phyloP scores from a whole-genome alignment of 2,888 invertebrate species.

The Synanthedon andrenaeformis region DNA sequence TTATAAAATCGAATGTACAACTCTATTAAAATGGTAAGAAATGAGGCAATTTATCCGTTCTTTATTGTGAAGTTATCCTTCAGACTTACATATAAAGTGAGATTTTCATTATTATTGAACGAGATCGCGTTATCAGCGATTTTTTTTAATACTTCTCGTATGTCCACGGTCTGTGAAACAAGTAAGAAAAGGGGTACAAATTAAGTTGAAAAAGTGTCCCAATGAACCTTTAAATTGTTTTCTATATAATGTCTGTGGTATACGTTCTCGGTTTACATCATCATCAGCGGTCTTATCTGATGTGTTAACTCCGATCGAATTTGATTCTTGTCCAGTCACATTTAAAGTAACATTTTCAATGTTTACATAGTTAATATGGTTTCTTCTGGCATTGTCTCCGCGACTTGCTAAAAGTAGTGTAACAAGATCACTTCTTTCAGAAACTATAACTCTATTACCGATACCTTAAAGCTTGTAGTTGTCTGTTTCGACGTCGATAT shows the following conservation, averaged over 20 bases:
- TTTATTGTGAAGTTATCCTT: conserved; percentile 41
- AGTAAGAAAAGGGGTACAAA: conserved; percentile 36
- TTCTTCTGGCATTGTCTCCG: conserved; percentile 26
- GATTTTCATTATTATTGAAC: conserved; percentile 27
- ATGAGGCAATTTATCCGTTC: conserved; percentile 17
- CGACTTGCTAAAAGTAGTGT: conserved; percentile 35
- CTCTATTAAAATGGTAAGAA: conserved; percentile 54
- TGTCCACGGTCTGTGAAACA: conserved; percentile 20
- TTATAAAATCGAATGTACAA: conserved; percentile 39
- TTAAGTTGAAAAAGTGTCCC: conserved; percentile 47
- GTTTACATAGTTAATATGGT: conserved; percentile 26
- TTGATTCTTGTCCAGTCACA: conserved; percentile 28
- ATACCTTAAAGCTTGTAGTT: conserved; percentile 48
- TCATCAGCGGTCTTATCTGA: conserved; percentile 34
- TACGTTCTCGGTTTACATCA: conserved; percentile 34
- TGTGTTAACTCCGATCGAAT: conserved; percentile 22
- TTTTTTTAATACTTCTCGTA: conserved; percentile 23
- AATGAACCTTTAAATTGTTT: conserved; percentile 44
- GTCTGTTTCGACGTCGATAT: conserved; percentile 23
- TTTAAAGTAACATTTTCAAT: conserved; percentile 33
- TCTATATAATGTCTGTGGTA: conserved; percentile 36
- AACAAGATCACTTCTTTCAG: conserved; percentile 33
- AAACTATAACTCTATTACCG: conserved; percentile 55
- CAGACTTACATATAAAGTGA: conserved; percentile 27
- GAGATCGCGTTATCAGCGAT: conserved; percentile 18